Evolutionary conservation across 2,888 invertebrate genomes (phyloP), one percentile per base, ranked within the genome.

Genomic region (Ennomos erosarius): DNA sequence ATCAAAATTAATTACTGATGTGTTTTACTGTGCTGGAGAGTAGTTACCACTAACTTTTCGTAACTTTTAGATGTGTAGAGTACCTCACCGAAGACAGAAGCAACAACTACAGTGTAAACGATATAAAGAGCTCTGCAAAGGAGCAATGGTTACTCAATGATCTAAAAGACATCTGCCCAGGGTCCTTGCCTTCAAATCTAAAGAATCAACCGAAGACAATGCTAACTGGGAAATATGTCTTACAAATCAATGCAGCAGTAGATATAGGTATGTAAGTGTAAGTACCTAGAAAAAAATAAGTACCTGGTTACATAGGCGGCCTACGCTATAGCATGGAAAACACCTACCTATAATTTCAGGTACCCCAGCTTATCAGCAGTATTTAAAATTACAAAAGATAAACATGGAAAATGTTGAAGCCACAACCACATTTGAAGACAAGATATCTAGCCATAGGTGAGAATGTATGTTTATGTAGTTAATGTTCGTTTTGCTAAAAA

Each of bases 81-180:
- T 94, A 93, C 81, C 87, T 93, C 66, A 87, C 86, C 61, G 87
- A 87, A 64, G 90, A 93, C 62, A 78, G 76, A 63, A 76, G 83
- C 11, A 75, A 77, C 42, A 85, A 81, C 62, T 87, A 88, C 51
- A 86, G 81, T 16, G 77, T 88, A 59, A 74, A 84, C n/a, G 91
- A 94, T 26, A 85, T 95, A 53, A 85, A 93, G 69, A 81, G 82
- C 51, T 93, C 93, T 74, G 95, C 94, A 0, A 94, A 91, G 67
- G 92, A 94, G 57, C 96, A 96, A 74, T 96, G 95, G 96, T 78
- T 94, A 45, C 78, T 95, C 5, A 91, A 94, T 67, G 95, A 96
- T 78, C 80, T 96, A 47, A 88, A 94, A 54, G 94, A 95, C 11
- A 93, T 95, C 46, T 93, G 94, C 64, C 92, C 93, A 0, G 93